These are phyloP conservation scores for Thysanoteuthis rhombus DNA, from an alignment of 2,888 invertebrate genomes.

Conservation along the genomic window DNA sequence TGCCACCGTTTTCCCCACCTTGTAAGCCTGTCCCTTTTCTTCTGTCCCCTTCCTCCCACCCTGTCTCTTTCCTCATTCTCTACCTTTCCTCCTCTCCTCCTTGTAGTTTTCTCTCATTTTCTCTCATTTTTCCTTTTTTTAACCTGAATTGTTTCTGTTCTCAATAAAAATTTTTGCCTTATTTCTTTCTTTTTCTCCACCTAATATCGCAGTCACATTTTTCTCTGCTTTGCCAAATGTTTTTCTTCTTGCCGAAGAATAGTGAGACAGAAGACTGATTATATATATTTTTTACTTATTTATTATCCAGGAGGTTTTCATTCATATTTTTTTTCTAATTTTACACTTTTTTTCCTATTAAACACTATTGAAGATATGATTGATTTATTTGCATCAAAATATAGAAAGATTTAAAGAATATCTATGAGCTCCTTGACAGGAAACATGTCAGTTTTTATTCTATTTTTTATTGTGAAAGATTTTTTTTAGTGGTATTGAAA, in stretches of 20 bases:
- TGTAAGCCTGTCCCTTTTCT: too few relatives aligned
- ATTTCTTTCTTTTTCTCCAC: not conserved
- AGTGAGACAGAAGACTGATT: not conserved
- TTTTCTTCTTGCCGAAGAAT: not conserved
- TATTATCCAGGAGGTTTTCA: not conserved
- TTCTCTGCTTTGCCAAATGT: not conserved
- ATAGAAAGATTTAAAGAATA: not conserved
- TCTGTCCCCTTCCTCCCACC: too few relatives aligned
- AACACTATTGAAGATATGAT: not conserved
- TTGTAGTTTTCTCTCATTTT: too few relatives aligned
- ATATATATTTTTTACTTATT: not conserved
- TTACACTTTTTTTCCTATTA: not conserved
- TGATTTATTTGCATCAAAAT: not conserved
- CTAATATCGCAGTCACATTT: not conserved
- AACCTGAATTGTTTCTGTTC: too few relatives aligned
- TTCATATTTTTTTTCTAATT: not conserved
- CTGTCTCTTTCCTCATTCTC: too few relatives aligned
- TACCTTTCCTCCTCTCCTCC: too few relatives aligned
- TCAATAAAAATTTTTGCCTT: too few relatives aligned
- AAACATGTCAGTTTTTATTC: not conserved
- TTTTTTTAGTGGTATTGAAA: not conserved
- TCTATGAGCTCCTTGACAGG: conserved; percentile 12
- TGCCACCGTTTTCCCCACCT: not conserved
- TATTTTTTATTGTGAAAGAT: not conserved
- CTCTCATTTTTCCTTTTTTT: too few relatives aligned